Conservation (phyloP, 2,888 invertebrate species). For the Conistra vaccinii region DNA sequence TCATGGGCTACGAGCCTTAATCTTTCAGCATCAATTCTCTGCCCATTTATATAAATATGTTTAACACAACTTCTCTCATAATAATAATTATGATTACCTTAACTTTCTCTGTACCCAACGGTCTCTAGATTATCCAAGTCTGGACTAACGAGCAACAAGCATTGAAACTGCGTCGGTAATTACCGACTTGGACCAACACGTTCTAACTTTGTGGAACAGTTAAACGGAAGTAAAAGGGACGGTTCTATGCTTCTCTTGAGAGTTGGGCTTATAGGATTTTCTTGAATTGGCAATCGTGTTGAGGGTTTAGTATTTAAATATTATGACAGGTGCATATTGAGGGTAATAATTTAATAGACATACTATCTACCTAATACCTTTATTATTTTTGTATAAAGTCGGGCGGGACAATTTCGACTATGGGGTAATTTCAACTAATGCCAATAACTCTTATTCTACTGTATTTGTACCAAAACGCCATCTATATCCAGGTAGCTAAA, state of each 20-base stretch:
- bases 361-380: no score
- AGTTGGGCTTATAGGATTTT: not conserved
- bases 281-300: not conserved
- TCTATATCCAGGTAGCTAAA: no score
- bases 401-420: no score
- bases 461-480: no score
- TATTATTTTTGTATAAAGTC: no score
- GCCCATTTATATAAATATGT: not conserved
- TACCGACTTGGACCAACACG: not conserved
- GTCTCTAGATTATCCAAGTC: not conserved
- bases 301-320: constrained; percentile 10
- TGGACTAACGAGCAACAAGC: not conserved
- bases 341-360: not conserved
- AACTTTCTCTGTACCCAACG: not conserved
- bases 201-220: constrained; percentile 12
- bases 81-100: not conserved
- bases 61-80: not conserved
- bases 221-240: not conserved
- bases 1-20: not conserved
- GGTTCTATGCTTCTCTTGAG: not conserved
- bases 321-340: not conserved
- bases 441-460: no score
- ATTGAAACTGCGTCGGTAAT: constrained; percentile 15
- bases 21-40: not conserved
- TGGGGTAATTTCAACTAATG: no score